Evolutionary conservation across 2,113 vertebrate species (phyloP).

Genomic region (Ranitomeya imitator): DNA sequence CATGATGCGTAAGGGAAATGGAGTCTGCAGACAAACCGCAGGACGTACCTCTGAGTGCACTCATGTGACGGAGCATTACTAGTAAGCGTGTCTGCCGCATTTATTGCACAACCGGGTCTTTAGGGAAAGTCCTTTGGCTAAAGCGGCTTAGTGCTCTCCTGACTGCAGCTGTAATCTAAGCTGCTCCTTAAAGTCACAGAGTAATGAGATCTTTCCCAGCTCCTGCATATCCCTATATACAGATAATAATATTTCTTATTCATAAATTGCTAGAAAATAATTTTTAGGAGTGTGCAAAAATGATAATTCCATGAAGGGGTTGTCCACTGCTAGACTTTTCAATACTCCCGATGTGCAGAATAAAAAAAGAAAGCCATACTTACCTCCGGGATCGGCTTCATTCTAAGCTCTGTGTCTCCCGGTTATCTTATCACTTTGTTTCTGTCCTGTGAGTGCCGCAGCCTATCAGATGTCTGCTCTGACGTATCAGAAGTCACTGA

Average conservation of each 20-base stretch:
- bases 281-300: neutral
- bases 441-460: too few relatives aligned
- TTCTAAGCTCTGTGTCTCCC: too few relatives aligned
- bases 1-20: constrained; percentile 19
- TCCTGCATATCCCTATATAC: neutral
- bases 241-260: neutral
- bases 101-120: constrained; percentile 37
- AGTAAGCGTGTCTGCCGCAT: constrained; percentile 4
- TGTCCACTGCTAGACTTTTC: neutral
- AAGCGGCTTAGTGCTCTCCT: constrained; percentile 12
- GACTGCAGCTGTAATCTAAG: constrained; percentile 19
- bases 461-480: too few relatives aligned
- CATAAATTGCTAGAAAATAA: neutral
- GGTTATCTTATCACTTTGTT: too few relatives aligned
- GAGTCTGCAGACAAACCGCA: constrained; percentile 9
- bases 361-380: too few relatives aligned
- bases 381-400: too few relatives aligned
- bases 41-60: constrained; percentile 18
- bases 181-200: neutral
- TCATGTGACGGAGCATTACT: constrained; percentile 1
- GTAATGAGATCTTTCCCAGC: neutral
- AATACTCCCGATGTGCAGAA: too few relatives aligned
- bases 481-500: too few relatives aligned
- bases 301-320: neutral
- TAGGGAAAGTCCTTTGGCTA: constrained; percentile 35